Conservation (phyloP, 2,797 vertebrate species). For the Acrossocheilus fasciatus region DNA sequence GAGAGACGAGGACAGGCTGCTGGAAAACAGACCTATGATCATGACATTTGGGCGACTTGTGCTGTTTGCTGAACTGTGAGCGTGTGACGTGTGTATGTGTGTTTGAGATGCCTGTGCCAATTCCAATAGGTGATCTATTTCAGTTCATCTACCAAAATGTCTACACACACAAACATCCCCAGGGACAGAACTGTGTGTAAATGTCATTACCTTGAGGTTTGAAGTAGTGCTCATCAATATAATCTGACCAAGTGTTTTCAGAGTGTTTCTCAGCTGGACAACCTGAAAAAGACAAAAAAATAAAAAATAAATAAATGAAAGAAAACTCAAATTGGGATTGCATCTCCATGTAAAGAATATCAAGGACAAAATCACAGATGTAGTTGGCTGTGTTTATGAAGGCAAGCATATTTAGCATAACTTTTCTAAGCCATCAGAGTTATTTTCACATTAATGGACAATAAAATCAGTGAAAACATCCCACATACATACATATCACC, state of each 20-base stretch:
- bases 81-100: background rate
- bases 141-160: background rate
- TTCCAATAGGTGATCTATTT: background rate
- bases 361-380: background rate
- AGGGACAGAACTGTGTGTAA: background rate
- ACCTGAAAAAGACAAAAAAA: background rate
- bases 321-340: background rate
- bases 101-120: background rate
- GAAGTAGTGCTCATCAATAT: background rate
- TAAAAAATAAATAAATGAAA: background rate
- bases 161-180: background rate
- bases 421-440: background rate
- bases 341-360: background rate
- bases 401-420: background rate
- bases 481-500: background rate
- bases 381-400: background rate
- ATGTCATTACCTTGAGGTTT: background rate
- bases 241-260: background rate
- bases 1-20: background rate
- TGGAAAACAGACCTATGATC: slow-evolving; percentile 3
- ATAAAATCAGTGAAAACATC: background rate
- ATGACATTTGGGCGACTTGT: background rate
- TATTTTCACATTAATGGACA: background rate
- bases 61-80: background rate
- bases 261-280: background rate